phyloP scores from a whole-genome alignment of 2,888 invertebrate species.

The Nomada fucata region DNA sequence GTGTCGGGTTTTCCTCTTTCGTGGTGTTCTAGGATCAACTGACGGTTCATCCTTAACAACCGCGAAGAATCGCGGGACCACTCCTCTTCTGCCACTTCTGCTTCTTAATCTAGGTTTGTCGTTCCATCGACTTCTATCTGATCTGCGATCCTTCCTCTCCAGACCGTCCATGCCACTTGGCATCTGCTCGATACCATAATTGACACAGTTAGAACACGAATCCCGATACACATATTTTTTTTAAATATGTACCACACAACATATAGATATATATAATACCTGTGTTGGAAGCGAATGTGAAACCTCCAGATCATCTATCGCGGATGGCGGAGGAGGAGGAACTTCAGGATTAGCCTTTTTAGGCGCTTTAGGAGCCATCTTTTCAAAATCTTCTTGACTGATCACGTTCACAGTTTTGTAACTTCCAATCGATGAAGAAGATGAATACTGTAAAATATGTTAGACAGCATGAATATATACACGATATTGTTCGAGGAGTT shows the following conservation, averaged over 20 bases:
- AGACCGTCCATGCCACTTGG: slow-evolving; percentile 58
- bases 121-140: slow-evolving; percentile 75
- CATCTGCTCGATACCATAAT: slow-evolving; percentile 35
- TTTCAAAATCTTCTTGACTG: slow-evolving; percentile 94
- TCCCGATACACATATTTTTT: no score
- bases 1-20: slow-evolving; percentile 96
- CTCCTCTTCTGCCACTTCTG: slow-evolving; percentile 81
- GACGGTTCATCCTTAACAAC: slow-evolving; percentile 92
- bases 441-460: slow-evolving; percentile 82
- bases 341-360: slow-evolving; percentile 89
- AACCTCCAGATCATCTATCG: slow-evolving; percentile 79
- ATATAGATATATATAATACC: slow-evolving; percentile 49
- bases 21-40: slow-evolving; percentile 88
- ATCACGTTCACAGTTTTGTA: slow-evolving; percentile 96
- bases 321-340: slow-evolving; percentile 92
- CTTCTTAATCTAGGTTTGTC: slow-evolving; percentile 70
- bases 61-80: slow-evolving; percentile 96
- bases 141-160: slow-evolving; percentile 75
- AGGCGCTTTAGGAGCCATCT: slow-evolving; percentile 88
- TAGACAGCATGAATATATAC: no score
- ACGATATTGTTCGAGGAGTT: no score
- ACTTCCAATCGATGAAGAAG: slow-evolving; percentile 85
- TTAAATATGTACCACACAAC: not conserved
- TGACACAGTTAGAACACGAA: not conserved
- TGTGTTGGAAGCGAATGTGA: slow-evolving; percentile 73